Evolutionary conservation across 1,140 invertebrate species (phyloP), one percentile per base, ranked within the genome.

Genomic region (Calliphora vicina): DNA sequence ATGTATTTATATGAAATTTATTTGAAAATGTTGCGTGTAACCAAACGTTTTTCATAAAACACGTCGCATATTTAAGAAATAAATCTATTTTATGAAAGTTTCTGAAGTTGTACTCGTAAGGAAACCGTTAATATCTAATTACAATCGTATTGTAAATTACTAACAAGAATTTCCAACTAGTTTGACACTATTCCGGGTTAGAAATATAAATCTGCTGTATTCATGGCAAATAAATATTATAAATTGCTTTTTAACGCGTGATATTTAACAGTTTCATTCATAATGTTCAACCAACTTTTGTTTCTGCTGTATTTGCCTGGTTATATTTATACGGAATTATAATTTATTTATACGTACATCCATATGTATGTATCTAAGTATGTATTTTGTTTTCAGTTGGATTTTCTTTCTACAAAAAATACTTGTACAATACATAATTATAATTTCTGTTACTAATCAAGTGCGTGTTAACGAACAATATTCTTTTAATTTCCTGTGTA

Each of bases 241-340:
- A 78, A 78, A 78, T 78, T 25, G 35, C 25, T 43, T 78, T 78
- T 78, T 43, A 78, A 78, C 74, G 74, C 74, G 74, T 78, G 74
- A 78, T 43, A 78, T 78, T 78, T 78, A 78, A 78, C 74, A 78
- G 74, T 78, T 78, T 78, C 74, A 78, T 78, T 78, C 42, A 78
- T 78, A 78, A 45, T 78, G 42, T 78, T 43, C 74, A 78, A 35
- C 25, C 42, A n/a, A n/a, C 25, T 13, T 78, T 74, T 29, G 35
- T 43, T 78, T 3, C 35, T 42, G n/a, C 20, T 74, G 27, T 74
- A 13, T 73, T 35, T 74, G 6, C n/a, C n/a, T n/a, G n/a, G n/a
- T n/a, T 74, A 1, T 2, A 42, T 42, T 76, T 29, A 15, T n/a
- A 76, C 12, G 25, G 27, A 42, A 76, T 29, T 20, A n/a, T 20